Percentiles rank a stretch among this genome's conserved stretches.
phyloP scores from a whole-genome alignment of 2,888 invertebrate genomes.

The Neoaliturus tenellus region DNA sequence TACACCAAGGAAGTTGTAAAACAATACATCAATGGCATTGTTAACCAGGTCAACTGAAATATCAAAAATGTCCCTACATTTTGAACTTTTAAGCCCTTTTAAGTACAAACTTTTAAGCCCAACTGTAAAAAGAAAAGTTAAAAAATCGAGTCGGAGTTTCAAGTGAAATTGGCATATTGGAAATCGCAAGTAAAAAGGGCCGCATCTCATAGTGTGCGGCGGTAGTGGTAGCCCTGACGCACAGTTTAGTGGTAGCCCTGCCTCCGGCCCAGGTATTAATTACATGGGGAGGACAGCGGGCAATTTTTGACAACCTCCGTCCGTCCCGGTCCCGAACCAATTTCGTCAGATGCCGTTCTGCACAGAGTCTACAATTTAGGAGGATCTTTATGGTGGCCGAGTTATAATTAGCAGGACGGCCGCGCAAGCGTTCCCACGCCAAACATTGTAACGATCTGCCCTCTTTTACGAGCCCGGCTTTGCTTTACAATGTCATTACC shows the following conservation, averaged over 20 bases:
- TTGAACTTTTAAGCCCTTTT: no score
- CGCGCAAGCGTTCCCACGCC: slow-evolving; percentile 47
- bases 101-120: no score
- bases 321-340: slow-evolving; percentile 6
- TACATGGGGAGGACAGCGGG: slow-evolving; percentile 29
- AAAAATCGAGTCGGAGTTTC: no score
- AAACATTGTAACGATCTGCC: slow-evolving; percentile 49
- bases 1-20: no score
- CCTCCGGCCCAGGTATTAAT: slow-evolving; percentile 22
- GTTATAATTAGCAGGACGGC: slow-evolving; percentile 37
- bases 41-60: no score
- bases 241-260: neutral
- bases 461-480: slow-evolving; percentile 25
- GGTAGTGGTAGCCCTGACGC: no score
- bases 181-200: no score
- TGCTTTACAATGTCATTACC: slow-evolving; percentile 51
- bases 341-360: slow-evolving; percentile 51
- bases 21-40: no score
- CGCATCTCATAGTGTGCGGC: no score
- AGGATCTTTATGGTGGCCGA: slow-evolving; percentile 49
- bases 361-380: slow-evolving; percentile 53
- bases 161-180: no score
- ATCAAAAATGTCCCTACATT: no score
- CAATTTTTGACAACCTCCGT: slow-evolving; percentile 48
- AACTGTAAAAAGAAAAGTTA: no score